Evolutionary conservation across 2,888 invertebrate genomes (phyloP).

Genomic region (Perizoma affinitatum): DNA sequence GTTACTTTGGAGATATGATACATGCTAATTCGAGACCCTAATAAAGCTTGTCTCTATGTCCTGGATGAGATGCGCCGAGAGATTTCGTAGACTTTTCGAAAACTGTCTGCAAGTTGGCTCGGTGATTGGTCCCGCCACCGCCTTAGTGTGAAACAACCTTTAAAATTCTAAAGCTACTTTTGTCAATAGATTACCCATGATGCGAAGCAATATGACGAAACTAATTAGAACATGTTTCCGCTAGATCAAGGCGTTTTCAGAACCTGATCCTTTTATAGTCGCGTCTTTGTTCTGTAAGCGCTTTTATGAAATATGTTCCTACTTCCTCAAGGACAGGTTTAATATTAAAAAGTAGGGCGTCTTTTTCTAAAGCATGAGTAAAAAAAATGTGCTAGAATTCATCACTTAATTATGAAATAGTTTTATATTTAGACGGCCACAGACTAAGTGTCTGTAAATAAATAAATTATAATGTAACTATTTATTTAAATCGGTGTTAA

Average conservation of each 20-base stretch:
- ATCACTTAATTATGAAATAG: too few relatives aligned
- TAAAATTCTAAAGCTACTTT: slow-evolving; percentile 5
- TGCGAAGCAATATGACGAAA: slow-evolving; percentile 14
- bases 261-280: slow-evolving; percentile 1
- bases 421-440: too few relatives aligned
- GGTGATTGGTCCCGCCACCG: neutral
- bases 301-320: slow-evolving; percentile 1
- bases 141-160: slow-evolving; percentile 3
- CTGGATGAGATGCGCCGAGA: too few relatives aligned
- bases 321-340: neutral
- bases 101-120: neutral
- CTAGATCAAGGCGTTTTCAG: slow-evolving; percentile 7
- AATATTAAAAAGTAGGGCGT: neutral
- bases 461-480: too few relatives aligned
- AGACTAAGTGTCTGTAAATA: too few relatives aligned
- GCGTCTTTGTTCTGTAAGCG: neutral
- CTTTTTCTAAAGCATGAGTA: too few relatives aligned
- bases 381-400: too few relatives aligned
- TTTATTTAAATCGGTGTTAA: too few relatives aligned
- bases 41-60: too few relatives aligned
- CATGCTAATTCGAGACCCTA: too few relatives aligned
- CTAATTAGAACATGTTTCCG: slow-evolving; percentile 17
- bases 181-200: slow-evolving; percentile 19
- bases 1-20: too few relatives aligned
- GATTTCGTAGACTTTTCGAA: too few relatives aligned